Base-by-base conservation (phyloP, 2,888 invertebrate genomes). In the Temnothorax ravouxi region DNA sequence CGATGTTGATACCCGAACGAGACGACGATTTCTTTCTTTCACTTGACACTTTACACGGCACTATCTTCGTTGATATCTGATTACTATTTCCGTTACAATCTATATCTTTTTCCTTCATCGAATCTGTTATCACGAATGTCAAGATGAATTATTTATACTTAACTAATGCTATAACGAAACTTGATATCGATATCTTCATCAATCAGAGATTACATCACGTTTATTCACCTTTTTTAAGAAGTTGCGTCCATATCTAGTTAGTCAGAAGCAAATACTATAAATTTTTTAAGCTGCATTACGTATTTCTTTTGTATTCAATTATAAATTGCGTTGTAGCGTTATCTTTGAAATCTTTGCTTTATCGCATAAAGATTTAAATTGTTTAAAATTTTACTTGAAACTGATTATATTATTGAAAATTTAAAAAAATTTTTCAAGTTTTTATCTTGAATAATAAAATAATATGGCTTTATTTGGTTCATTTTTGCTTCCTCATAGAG, bases 1-100 rank as follows among this genome's bases (percentile, higher is more conserved):
- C 59, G 25, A 3, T 47, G 59, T 79, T 76, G 77, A 81, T 74
- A 77, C 50, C 21, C 25, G 86, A 88, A 77, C 84, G 82, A 89
- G 84, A 85, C 75, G 47, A 88, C 86, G 59, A 52, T 47, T n/a
- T 64, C 47, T 72, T 75, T 86, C 84, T 72, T 84, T 72, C 54
- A 52, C 38, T 47, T 25, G 47, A 38, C 38, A 77, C 52, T 75
- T 34, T 3, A 34, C 44, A 61, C 21, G 29, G 41, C 34, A 25
- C 64, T 86, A 83, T 59, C 72, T 82, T 69, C 15, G 56, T 29
- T 29, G 50, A 41, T 56, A 61, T 80, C 71, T 66, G 54, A 87
- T 84, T 76, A 64, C 64, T 61, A 79, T 59, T 67, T 69, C 69
- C 79, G 44, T 54, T 50, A 67, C 62, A 18, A 41, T 64, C 44